Conservation (phyloP, 2,113 vertebrate genomes). For the Heliornis fulica region DNA sequence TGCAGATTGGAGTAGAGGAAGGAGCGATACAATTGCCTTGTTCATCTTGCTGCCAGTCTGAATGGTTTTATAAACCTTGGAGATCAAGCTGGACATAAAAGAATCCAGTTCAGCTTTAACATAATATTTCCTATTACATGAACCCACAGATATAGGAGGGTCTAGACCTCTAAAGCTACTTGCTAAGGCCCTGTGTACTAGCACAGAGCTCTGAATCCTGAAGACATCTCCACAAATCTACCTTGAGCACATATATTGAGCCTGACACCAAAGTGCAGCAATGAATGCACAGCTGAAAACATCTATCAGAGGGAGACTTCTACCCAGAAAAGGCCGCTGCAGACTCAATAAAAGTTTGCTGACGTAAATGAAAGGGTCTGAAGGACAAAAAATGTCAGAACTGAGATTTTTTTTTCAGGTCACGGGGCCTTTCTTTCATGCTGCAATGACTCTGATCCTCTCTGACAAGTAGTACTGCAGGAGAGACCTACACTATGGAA, state of each 20-base stretch:
- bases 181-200: neutral
- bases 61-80: neutral
- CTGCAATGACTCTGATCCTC: neutral
- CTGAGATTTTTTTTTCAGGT: neutral
- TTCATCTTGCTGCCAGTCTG: slow-evolving; percentile 18
- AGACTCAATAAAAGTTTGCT: neutral
- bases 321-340: neutral
- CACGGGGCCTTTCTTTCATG: neutral
- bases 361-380: neutral
- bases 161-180: neutral
- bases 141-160: neutral
- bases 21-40: slow-evolving; percentile 1
- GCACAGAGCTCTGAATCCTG: neutral
- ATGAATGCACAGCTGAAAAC: neutral
- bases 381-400: slow-evolving; percentile 1
- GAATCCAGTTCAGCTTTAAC: neutral
- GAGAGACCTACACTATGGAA: neutral
- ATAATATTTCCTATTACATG: neutral
- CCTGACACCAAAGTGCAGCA: neutral
- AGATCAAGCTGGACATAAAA: neutral
- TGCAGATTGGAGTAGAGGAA: neutral
- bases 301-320: neutral
- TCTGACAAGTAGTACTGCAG: neutral
- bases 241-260: neutral
- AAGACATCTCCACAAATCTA: neutral